Base-by-base conservation (phyloP, 2,797 vertebrate species). In the Eremophila alpestris region DNA sequence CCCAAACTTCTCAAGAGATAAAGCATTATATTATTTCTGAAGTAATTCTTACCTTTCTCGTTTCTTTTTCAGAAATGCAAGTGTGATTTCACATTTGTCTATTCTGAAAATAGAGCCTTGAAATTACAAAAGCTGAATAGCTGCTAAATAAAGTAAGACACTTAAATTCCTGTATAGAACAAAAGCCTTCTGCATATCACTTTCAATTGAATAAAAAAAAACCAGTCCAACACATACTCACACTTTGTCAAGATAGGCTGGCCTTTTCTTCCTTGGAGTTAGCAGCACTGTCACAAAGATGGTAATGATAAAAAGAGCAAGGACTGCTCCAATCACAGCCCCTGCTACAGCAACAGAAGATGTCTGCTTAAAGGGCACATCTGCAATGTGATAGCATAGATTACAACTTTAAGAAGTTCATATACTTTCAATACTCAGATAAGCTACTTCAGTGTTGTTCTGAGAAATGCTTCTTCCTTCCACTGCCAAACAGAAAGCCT, bases 261-360 rank as follows among this genome's bases (percentile, higher is more conserved):
- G 97, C 38, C 98, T 98, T 96, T 98, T 97, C 94, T 99, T 99
- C 96, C 98, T 98, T 46, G 98, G 98, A 8, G 98, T 98, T 94
- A 99, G 93, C 90, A 99, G 98, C 83, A 99, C 98, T 83, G 98
- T 98, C 97, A 98, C 98, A 98, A 99, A 99, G 97, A 99, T 97
- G 4, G 98, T 97, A 81, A 99, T 99, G 97, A 99, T 98, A 98
- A 99, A 99, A 89, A 99, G 98, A 68, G 99, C 98, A 67, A 99
- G 98, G 95, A 99, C 98, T 34, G 99, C 99, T 63, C 99, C 99
- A 97, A 99, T 99, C 91, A 99, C 98, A 43, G 99, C 99, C 94
- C 99, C 99, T 52, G 98, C 99, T 96, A 99, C 98, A 5, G 98
- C 98, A 96, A 99, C 97, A 85, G 99, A 98, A 95, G 98, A 99